phyloP scores from a whole-genome alignment of 2,797 vertebrate genomes.

The Moxostoma hubbsi region DNA sequence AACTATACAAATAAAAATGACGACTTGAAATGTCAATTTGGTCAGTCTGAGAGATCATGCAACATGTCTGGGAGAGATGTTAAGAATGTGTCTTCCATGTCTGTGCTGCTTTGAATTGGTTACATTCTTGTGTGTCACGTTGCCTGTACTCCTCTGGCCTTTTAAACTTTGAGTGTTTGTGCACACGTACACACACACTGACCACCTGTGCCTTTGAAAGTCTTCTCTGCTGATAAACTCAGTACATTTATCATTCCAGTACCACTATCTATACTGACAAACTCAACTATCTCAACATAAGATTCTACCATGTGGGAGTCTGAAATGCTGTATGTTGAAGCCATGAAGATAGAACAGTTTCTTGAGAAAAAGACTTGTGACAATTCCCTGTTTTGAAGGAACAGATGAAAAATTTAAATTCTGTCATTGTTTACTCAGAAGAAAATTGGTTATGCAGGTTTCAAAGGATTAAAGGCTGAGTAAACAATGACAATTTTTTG shows the following conservation, averaged over 20 bases:
- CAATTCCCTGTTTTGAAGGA: too few species aligned
- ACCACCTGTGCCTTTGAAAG: conserved; percentile 30
- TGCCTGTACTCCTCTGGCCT: background rate
- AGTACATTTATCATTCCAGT: background rate
- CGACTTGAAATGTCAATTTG: background rate
- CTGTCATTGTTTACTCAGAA: too few species aligned
- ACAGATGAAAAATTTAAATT: too few species aligned
- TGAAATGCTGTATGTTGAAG: too few species aligned
- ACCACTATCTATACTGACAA: conserved; percentile 11
- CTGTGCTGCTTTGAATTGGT: conserved; percentile 9
- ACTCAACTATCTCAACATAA: background rate
- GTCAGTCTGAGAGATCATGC: background rate
- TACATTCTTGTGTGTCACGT: conserved; percentile 39
- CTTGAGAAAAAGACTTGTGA: too few species aligned
- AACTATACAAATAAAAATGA: too few species aligned
- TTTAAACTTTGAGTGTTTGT: background rate
- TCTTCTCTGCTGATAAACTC: background rate
- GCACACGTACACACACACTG: background rate
- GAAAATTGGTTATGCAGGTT: too few species aligned
- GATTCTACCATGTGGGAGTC: too few species aligned
- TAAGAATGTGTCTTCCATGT: background rate
- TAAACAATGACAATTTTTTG: too few species aligned
- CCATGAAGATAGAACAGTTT: too few species aligned
- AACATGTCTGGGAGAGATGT: background rate
- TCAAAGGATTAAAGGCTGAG: too few species aligned